phyloP scores from a whole-genome alignment of 2,797 vertebrate species.

The Mycteria americana region DNA sequence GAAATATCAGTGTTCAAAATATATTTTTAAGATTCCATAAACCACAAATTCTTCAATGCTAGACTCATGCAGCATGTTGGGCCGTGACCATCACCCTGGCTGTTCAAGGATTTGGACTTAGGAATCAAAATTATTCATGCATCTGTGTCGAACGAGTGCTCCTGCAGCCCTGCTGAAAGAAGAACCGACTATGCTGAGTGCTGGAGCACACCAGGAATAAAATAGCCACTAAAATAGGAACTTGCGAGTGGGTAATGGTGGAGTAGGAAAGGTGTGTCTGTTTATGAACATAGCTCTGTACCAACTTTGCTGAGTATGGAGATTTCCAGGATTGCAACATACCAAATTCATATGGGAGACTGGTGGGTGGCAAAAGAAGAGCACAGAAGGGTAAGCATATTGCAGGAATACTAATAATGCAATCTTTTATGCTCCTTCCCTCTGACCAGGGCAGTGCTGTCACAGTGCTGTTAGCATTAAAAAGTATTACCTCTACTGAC shows the following conservation, averaged over 20 bases:
- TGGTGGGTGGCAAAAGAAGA: not conserved
- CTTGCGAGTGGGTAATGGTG: not conserved
- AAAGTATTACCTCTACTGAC: not conserved
- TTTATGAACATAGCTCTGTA: not conserved
- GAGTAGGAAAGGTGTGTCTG: not conserved
- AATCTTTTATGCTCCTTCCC: not conserved
- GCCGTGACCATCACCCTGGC: not conserved
- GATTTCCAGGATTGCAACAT: not conserved
- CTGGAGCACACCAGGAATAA: not conserved
- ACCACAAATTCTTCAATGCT: not conserved
- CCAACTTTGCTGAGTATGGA: not conserved
- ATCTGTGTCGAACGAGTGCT: not conserved
- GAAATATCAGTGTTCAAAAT: not conserved
- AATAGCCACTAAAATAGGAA: not conserved
- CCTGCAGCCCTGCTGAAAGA: not conserved
- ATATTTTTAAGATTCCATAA: not conserved
- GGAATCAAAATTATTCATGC: not conserved
- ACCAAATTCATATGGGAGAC: not conserved
- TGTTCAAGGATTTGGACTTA: not conserved
- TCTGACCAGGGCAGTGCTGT: not conserved
- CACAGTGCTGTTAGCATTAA: not conserved
- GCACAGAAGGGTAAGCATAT: not conserved
- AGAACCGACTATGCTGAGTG: not conserved
- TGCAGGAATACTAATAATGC: not conserved
- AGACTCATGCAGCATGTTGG: not conserved